These are phyloP conservation scores for Stichodactyla helianthus DNA, from an alignment of 64 coral and sea anemone genomes.

Conservation along the genomic window DNA sequence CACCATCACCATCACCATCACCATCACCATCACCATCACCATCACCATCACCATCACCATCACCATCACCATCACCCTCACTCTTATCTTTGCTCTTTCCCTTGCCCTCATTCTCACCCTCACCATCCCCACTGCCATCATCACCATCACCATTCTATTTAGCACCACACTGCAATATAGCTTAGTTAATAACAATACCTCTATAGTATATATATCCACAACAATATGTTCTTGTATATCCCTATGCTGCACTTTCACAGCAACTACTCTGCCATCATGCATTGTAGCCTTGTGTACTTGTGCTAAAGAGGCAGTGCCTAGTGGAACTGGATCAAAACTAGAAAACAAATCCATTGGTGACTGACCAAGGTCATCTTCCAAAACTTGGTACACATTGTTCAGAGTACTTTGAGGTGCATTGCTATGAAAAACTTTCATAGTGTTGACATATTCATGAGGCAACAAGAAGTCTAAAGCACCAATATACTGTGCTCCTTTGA, in stretches of 20 bases:
- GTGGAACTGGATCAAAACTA: constrained; percentile 66
- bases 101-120: neutral
- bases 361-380: constrained; percentile 79
- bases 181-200: constrained; percentile 22
- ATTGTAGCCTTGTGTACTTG: constrained; percentile 93
- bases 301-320: constrained; percentile 92
- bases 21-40: too few species aligned
- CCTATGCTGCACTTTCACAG: constrained; percentile 91
- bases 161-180: neutral
- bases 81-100: too few species aligned
- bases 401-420: constrained; percentile 82
- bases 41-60: neutral
- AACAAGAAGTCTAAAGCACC: constrained; percentile 91
- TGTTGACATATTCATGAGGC: constrained; percentile 89
- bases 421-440: constrained; percentile 91
- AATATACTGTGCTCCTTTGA: constrained; percentile 92
- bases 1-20: too few species aligned
- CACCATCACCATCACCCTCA: neutral
- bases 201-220: constrained; percentile 85
- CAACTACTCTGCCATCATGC: constrained; percentile 86
- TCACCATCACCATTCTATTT: neutral
- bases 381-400: constrained; percentile 59
- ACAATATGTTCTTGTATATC: constrained; percentile 92
- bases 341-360: constrained; percentile 61
- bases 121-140: neutral